Percentiles rank a stretch among this genome's conserved stretches.
phyloP scores from a whole-genome alignment of 2,797 vertebrate species.

The Apodemus agrarius region DNA sequence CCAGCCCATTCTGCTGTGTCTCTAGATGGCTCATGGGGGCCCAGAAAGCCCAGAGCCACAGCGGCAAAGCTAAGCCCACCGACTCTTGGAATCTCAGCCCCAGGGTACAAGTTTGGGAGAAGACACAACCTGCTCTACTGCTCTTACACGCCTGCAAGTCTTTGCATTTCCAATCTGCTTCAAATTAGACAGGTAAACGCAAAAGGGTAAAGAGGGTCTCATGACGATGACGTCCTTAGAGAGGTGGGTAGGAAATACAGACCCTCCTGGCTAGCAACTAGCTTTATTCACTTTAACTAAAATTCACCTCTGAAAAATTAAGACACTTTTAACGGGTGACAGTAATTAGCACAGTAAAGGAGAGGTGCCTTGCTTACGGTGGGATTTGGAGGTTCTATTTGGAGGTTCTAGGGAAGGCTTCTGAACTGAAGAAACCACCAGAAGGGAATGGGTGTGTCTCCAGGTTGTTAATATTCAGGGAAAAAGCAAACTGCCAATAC shows the following conservation, averaged over 20 bases:
- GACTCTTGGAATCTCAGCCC: too few species aligned
- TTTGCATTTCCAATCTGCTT: background rate
- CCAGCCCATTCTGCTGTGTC: too few species aligned
- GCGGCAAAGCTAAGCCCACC: background rate
- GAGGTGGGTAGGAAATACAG: background rate
- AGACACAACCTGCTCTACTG: background rate
- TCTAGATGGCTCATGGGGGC: background rate
- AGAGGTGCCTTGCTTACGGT: background rate
- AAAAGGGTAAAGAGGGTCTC: background rate
- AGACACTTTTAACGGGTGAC: background rate
- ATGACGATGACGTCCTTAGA: background rate
- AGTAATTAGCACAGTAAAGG: background rate
- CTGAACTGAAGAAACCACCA: background rate
- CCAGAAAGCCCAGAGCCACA: background rate
- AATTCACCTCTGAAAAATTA: conserved; percentile 12
- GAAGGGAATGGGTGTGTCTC: background rate
- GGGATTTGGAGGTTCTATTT: background rate
- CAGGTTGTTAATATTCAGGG: background rate
- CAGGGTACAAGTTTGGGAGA: background rate
- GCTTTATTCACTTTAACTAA: conserved; percentile 32
- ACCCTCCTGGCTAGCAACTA: background rate
- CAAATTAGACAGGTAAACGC: background rate
- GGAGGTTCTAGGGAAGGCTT: background rate
- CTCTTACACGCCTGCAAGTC: background rate
- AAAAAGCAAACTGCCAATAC: background rate